phyloP scores from a whole-genome alignment of 2,888 invertebrate species.

The Drosophila stalkeri region DNA sequence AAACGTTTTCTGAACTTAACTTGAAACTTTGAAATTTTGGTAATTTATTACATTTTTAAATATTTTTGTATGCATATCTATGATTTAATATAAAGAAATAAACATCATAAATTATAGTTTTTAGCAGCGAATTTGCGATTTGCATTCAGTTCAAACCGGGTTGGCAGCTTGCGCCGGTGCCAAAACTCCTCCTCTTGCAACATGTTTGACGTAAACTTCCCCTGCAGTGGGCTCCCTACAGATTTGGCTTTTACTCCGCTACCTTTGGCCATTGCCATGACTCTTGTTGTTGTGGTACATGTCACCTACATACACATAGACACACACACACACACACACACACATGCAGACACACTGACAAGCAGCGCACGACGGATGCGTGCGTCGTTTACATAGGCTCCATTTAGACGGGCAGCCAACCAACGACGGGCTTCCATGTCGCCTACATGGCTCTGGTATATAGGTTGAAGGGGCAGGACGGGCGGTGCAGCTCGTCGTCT shows the following conservation, averaged over 20 bases:
- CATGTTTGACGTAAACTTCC: constrained; percentile 80
- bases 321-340: constrained; percentile 16
- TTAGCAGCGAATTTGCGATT: background rate
- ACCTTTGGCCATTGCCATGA: constrained; percentile 70
- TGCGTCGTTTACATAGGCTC: constrained; percentile 78
- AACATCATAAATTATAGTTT: background rate
- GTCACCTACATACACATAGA: constrained; percentile 75
- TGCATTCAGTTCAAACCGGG: background rate
- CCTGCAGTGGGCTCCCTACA: constrained; percentile 71
- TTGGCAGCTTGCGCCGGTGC: background rate
- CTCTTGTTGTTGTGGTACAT: constrained; percentile 68
- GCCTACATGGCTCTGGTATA: constrained; percentile 70
- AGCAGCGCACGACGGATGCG: constrained; percentile 52
- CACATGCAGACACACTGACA: constrained; percentile 7
- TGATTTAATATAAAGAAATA: background rate
- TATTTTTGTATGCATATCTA: background rate
- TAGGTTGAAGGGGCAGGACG: constrained; percentile 42
- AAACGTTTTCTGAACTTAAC: too few relatives aligned
- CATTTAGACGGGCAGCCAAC: constrained; percentile 62
- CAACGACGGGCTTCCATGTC: constrained; percentile 69
- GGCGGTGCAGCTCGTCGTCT: constrained; percentile 64
- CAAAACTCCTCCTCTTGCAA: constrained; percentile 80
- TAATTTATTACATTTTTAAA: background rate
- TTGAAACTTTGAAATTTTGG: too few relatives aligned
- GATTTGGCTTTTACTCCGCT: constrained; percentile 71